Evolutionary conservation across 1,140 invertebrate genomes (phyloP), one percentile per base, ranked within the genome.

Genomic region (Anastrepha obliqua): DNA sequence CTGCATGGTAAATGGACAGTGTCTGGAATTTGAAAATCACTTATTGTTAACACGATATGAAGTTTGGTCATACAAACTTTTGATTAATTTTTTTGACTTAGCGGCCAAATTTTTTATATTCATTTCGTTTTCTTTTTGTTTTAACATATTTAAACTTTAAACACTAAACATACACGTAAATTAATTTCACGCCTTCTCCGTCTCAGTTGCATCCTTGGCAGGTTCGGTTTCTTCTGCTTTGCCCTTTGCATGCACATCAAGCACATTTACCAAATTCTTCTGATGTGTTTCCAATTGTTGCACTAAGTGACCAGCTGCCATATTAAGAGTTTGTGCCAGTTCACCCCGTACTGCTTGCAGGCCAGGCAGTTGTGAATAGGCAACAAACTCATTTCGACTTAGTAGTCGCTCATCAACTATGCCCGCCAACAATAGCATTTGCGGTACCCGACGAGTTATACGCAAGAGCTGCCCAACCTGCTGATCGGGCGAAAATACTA

Each of bases 281-380:
- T 96, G 96, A 94, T 95, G 95, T 89, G 95, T 94, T 88, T 95
- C 96, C n/a, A 97, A 92, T 90, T 96, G 95, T 60, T 93, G 93
- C 44, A 96, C 95, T 60, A 97, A 89, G 88, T 95, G 93, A 60
- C 95, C 94, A 62, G 94, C 95, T 39, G 95, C 95, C 91, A 93
- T 95, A 89, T 95, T 95, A 3, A 97, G 91, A 8, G 95, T 94
- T 88, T 95, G 94, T 87, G 96, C 96, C 29, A 97, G 93, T 89
- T 94, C 94, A 55, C 95, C 94, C 90, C 95, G 95, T 0, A 94
- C 94, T 55, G 94, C 91, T 89, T 95, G 94, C 86, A 97, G 89
- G 90, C 95, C 95, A 1, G 95, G 95, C 90, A 96, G 93, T 90
- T 94, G 93, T 81, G 95, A 95, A 88, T 95, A 96, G 88, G 94